Evolutionary conservation across 2,113 vertebrate species (phyloP), one percentile per base, ranked within the genome.

Genomic region (Spizaetus ornatus): DNA sequence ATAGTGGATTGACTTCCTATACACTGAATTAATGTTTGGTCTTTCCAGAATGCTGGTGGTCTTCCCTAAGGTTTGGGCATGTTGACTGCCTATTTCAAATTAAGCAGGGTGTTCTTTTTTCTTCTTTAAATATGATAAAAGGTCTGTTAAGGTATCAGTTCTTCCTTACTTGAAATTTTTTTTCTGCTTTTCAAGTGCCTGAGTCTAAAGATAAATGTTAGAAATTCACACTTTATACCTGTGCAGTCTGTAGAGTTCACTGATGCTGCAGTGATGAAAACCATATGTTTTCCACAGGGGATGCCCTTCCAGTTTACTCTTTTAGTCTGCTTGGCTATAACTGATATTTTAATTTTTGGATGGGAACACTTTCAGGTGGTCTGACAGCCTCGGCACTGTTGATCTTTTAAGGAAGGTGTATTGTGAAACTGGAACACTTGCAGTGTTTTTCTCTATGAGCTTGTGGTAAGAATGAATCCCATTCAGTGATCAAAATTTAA

Each of bases 401-500:
- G 27, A 62, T 86, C 17, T 40, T 77, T 91, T 77, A 73, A 83
- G 48, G 34, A 89, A 78, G 19, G 36, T 53, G 31, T 89, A 58
- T 52, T 63, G 67, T 88, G 77, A 78, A 94, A 81, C 55, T 86
- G 55, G 50, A 89, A 43, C 6, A 1, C 53, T 93, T 91, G 59
- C 43, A 59, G 48, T 91, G 53, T 94, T 95, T 96, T 94, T 56
- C 72, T 70, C 27, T 93, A 38, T 0, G 4, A 91, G 72, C 40
- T 91, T 86, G 16, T 84, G 69, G 47, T 73, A 85, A 70, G 63
- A 94, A 77, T 81, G 59, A 83, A 81, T 86, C 34, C 5, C 36
- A 9, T 95, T 96, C 71, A 61, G 53, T 83, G 83, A 94, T 94
- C 86, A 95, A 92, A 93, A 84, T 66, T 42, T 77, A 69, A 45